phyloP scores from a whole-genome alignment of 2,888 invertebrate genomes.

The Trichacis sp. region DNA sequence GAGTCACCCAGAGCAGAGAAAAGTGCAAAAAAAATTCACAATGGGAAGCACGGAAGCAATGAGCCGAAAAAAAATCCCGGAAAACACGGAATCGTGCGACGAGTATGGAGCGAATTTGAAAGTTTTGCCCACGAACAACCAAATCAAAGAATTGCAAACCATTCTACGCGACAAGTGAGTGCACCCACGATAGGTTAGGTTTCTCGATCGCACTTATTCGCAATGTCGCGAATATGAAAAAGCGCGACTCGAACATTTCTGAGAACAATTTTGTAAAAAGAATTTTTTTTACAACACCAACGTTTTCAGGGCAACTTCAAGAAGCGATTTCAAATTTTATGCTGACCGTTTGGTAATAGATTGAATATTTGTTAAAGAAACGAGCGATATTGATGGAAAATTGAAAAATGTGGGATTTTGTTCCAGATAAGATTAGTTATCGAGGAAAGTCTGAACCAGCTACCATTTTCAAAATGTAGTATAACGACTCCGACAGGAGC shows the following conservation, averaged over 20 bases:
- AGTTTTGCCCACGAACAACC: conserved; percentile 80
- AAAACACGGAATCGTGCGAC: conserved; percentile 69
- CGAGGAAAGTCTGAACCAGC: conserved; percentile 96
- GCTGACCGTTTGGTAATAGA: conserved; percentile 95
- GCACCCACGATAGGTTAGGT: too few relatives aligned
- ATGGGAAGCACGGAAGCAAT: conserved; percentile 56
- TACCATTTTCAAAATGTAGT: conserved; percentile 91
- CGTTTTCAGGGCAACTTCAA: conserved; percentile 81
- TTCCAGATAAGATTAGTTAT: conserved; percentile 91
- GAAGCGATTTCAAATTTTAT: conserved; percentile 98
- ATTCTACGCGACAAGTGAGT: conserved; percentile 88
- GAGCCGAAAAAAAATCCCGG: conserved; percentile 42
- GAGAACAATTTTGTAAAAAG: too few relatives aligned
- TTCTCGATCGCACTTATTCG: too few relatives aligned
- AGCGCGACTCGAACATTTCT: too few relatives aligned
- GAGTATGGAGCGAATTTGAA: conserved; percentile 80
- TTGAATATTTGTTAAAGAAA: too few relatives aligned
- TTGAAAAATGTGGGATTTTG: too few relatives aligned
- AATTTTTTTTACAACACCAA: background rate
- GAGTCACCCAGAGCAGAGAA: too few relatives aligned
- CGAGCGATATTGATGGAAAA: too few relatives aligned
- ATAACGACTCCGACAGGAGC: conserved; percentile 95
- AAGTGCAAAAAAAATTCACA: too few relatives aligned
- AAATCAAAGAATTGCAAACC: conserved; percentile 86
- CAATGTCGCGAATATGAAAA: background rate